Percentiles rank a stretch among this genome's conserved stretches.
These are phyloP conservation scores for Cephalopachus bancanus DNA, from an alignment of 2,797 vertebrate species.

Conservation along the genomic window DNA sequence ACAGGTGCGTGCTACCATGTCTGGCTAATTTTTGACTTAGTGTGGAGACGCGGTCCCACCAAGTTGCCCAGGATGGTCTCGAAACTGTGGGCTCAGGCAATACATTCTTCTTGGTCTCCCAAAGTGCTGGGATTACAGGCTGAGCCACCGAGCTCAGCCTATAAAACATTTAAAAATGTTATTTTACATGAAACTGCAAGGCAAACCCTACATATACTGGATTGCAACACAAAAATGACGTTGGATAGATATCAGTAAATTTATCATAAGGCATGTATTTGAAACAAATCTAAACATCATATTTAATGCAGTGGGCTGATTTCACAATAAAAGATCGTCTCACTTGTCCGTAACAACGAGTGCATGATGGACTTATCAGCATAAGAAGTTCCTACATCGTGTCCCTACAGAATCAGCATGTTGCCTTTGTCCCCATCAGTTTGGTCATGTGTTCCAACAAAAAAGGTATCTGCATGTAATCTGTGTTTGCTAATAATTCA, in stretches of 20 bases:
- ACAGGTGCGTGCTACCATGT: too few relatives aligned
- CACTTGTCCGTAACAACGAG: neutral
- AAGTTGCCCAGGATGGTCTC: too few relatives aligned
- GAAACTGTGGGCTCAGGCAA: too few relatives aligned
- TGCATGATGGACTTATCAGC: too few relatives aligned
- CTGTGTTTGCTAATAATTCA: rapidly evolving
- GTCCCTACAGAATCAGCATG: neutral
- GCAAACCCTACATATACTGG: neutral
- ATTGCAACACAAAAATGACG: too few relatives aligned
- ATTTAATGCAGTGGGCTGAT: rapidly evolving
- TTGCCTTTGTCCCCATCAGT: neutral
- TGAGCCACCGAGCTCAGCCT: too few relatives aligned
- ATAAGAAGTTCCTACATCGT: rapidly evolving
- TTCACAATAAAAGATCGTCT: neutral
- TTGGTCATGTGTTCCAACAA: rapidly evolving
- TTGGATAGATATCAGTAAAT: rapidly evolving
- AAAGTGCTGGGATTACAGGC: too few relatives aligned
- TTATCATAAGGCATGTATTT: neutral
- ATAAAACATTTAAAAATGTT: too few relatives aligned
- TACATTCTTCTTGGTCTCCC: too few relatives aligned
- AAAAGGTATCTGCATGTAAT: rapidly evolving
- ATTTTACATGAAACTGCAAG: neutral
- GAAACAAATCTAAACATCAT: neutral
- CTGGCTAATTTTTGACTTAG: too few relatives aligned
- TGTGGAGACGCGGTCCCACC: too few relatives aligned